Conservation (phyloP, 2,888 invertebrate genomes). For the Rhopalosiphum nymphaeae region DNA sequence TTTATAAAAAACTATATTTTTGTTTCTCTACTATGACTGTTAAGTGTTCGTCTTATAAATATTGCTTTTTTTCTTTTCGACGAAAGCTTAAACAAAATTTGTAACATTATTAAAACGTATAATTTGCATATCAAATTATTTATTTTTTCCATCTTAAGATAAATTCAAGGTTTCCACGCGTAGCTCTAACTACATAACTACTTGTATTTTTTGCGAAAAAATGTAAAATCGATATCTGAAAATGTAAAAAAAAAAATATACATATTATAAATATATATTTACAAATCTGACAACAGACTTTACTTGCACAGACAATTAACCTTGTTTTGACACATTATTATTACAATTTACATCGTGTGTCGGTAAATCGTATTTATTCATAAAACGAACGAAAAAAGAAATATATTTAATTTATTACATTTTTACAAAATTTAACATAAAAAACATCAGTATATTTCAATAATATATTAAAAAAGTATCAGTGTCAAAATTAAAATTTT, state of each 20-base stretch:
- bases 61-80: not conserved
- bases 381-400: not conserved
- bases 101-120: not conserved
- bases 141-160: not conserved
- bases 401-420: not conserved
- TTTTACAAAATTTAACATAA: not conserved
- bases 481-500: not conserved
- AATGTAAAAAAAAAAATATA: not conserved
- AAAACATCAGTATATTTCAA: not conserved
- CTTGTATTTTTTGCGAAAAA: not conserved
- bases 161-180: conserved; percentile 12
- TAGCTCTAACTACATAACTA: not conserved
- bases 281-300: not conserved
- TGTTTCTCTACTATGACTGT: not conserved
- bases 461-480: not conserved
- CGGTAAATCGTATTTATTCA: not conserved
- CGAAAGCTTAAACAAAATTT: not conserved
- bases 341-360: not conserved
- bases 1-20: not conserved
- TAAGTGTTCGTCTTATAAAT: not conserved
- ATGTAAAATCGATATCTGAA: not conserved
- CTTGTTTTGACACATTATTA: not conserved
- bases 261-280: not conserved
- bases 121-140: not conserved
- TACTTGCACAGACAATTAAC: not conserved